phyloP scores from a whole-genome alignment of 2,888 invertebrate genomes.

The Drosophila limbata region DNA sequence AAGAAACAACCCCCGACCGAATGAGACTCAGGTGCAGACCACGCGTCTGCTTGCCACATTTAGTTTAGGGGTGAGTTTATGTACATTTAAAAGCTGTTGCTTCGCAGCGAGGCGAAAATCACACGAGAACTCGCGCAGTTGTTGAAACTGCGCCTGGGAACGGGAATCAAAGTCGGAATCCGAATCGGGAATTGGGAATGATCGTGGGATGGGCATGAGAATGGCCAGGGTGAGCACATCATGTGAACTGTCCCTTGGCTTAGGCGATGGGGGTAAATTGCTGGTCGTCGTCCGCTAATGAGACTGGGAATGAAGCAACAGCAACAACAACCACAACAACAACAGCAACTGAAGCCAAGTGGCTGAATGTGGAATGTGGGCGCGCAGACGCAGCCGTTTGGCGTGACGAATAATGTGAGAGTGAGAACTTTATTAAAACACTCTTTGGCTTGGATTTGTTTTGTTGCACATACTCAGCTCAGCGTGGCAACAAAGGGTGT shows the following conservation, averaged over 20 bases:
- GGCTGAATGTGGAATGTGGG: conserved; percentile 53
- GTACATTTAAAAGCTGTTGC: conserved; percentile 47
- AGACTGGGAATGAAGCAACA: conserved; percentile 48
- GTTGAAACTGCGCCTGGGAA: conserved; percentile 58
- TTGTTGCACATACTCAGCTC: conserved; percentile 27
- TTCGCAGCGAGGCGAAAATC: conserved; percentile 72
- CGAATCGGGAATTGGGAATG: conserved; percentile 13
- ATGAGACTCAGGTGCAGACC: conserved; percentile 48
- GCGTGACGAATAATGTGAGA: conserved; percentile 68
- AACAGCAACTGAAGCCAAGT: conserved; percentile 16
- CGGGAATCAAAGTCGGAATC: conserved; percentile 3
- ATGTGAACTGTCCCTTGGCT: conserved; percentile 49
- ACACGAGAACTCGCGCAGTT: conserved; percentile 82
- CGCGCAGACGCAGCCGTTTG: conserved; percentile 55
- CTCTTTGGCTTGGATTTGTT: conserved; percentile 41
- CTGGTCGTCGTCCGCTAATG: conserved; percentile 53
- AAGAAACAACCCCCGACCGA: conserved; percentile 49
- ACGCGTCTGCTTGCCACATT: conserved; percentile 10
- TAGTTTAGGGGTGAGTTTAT: conserved; percentile 53
- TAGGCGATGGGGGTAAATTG: conserved; percentile 35
- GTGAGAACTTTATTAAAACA: conserved; percentile 63
- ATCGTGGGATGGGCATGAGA: conserved; percentile 9
- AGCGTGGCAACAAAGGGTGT: conserved; percentile 14
- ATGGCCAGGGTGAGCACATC: conserved; percentile 26
- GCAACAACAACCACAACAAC: background rate